Evolutionary conservation across 2,888 invertebrate species (phyloP), one percentile per base, ranked within the genome.

Genomic region (Idaea biselata): DNA sequence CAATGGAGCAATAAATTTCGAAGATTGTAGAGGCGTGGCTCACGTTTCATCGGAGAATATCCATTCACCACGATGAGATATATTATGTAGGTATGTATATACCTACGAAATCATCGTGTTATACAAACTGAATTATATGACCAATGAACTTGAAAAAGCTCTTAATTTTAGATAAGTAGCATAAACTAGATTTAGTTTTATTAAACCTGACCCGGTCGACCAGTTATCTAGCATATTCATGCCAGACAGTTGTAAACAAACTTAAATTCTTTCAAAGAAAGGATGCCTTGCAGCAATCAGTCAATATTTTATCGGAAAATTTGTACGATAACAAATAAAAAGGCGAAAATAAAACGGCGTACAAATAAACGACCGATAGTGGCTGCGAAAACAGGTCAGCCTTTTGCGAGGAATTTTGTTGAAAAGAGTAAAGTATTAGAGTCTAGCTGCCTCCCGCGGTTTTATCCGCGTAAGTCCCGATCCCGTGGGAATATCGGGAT

Each of bases 21-120:
- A 60, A 65, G 64, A 66, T 68, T 66, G 73, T 67, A 77, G 74
- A 74, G 78, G 77, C 78, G 79, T 75, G 71, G 65, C 68, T 60
- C 68, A 61, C 73, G 73, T 77, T 79, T 80, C 77, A 79, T 75
- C 72, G 72, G 66, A 75, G 69, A 76, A 67, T 65, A 68, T 68
- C 68, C 73, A 72, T 75, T 80, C 76, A 74, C 71, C 67, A 70
- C 73, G 63, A 63, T 31, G 25, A 25, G 5, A 25, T 25, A n/a
- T n/a, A n/a, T n/a, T n/a, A n/a, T n/a, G n/a, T n/a, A n/a, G n/a
- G n/a, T n/a, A n/a, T n/a, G n/a, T n/a, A n/a, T n/a, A 25, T 25
- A 25, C 25, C 25, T 25, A 70, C 58, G 72, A 64, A 66, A 74
- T 81, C 78, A 77, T 68, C 77, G 79, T 80, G 77, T 77, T 74